Evolutionary conservation across 2,888 invertebrate species (phyloP).

Genomic region (Eilema depressum): DNA sequence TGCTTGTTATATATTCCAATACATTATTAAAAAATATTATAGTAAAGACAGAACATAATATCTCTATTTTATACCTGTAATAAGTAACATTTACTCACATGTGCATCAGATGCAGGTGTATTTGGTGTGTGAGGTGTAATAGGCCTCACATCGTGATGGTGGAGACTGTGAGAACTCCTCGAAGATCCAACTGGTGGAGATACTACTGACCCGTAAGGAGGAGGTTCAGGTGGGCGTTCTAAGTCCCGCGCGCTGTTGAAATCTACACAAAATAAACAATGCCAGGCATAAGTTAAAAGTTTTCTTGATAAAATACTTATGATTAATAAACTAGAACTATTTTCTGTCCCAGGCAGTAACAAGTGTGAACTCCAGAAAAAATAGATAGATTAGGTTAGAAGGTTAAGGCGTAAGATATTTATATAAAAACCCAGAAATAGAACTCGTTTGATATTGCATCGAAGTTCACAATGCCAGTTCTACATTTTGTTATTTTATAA

Average conservation of each 20-base stretch:
- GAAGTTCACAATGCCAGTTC: neutral
- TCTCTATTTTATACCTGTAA: no score
- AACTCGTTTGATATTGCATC: neutral
- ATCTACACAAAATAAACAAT: conserved; percentile 56
- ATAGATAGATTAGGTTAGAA: no score
- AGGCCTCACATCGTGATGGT: conserved; percentile 73
- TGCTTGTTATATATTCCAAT: no score
- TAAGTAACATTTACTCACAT: no score
- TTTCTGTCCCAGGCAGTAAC: neutral
- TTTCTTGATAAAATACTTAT: no score
- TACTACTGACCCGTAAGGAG: conserved; percentile 76
- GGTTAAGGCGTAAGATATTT: no score
- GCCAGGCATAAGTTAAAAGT: neutral
- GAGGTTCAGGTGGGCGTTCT: conserved; percentile 78
- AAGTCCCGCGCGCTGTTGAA: conserved; percentile 74
- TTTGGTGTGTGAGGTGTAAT: conserved; percentile 75
- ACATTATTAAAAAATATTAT: no score
- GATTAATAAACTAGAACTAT: neutral
- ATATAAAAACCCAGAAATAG: no score
- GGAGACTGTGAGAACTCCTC: conserved; percentile 74
- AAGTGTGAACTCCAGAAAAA: no score
- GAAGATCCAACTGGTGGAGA: conserved; percentile 76
- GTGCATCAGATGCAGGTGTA: conserved; percentile 79
- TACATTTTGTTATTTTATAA: no score
- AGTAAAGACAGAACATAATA: no score